Evolutionary conservation across 1,140 invertebrate genomes (phyloP).

Genomic region (Alviniconcha marisindica): DNA sequence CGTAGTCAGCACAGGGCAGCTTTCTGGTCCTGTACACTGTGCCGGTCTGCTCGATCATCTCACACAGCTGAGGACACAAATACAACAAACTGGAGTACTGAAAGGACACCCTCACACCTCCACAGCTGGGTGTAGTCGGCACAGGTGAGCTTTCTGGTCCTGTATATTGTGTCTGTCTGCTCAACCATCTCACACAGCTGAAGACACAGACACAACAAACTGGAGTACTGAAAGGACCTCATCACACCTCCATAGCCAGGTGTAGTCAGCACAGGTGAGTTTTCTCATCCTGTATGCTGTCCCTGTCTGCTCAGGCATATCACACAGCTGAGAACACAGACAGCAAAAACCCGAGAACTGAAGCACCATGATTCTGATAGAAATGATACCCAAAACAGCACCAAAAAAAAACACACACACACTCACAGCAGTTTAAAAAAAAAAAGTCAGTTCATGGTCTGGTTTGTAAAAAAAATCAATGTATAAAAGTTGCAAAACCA

Average conservation of each 20-base stretch:
- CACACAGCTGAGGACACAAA: conserved; percentile 47
- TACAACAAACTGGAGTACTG: not conserved
- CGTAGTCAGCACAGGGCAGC: conserved; percentile 54
- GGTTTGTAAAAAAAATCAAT: no score
- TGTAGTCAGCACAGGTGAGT: conserved; percentile 51
- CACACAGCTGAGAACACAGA: conserved; percentile 50
- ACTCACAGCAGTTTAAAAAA: no score
- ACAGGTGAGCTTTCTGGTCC: not conserved
- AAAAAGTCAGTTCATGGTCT: no score
- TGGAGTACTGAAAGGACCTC: not conserved
- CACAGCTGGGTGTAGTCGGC: conserved; percentile 61
- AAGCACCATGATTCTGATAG: no score
- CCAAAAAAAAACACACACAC: no score
- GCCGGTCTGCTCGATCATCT: conserved; percentile 43
- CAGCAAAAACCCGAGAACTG: no score
- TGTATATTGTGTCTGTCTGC: not conserved
- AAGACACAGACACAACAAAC: not conserved
- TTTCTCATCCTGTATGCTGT: conserved; percentile 47
- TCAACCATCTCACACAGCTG: no score
- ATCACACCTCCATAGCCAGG: conserved; percentile 53
- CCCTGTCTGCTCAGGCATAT: conserved; percentile 42
- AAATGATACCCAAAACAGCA: no score
- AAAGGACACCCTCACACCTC: conserved; percentile 37
- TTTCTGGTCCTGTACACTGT: conserved; percentile 47
- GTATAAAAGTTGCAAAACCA: no score